These are phyloP conservation scores for Druon quercuslanigerum DNA, from an alignment of 1,140 invertebrate species.

Conservation along the genomic window DNA sequence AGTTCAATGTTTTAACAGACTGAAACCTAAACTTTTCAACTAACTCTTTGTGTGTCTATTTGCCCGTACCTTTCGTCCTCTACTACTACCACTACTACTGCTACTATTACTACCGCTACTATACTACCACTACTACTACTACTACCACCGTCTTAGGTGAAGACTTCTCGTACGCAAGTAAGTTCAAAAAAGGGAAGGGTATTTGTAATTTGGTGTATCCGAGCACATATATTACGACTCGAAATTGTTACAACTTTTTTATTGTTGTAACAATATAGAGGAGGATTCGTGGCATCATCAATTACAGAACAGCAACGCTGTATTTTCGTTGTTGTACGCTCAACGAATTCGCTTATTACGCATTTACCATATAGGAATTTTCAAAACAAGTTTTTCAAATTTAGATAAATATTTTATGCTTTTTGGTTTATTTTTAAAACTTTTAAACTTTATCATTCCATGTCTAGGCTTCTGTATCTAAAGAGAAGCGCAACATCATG, in stretches of 20 bases:
- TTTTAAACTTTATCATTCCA: too few relatives aligned
- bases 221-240: constrained; percentile 37
- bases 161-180: constrained; percentile 74
- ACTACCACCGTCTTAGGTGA: constrained; percentile 63
- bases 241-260: constrained; percentile 19
- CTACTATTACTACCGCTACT: constrained; percentile 14
- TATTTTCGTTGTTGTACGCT: constrained; percentile 34
- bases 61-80: constrained; percentile 72
- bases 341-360: neutral
- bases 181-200: constrained; percentile 57
- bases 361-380: constrained; percentile 20
- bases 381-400: neutral
- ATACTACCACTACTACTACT: constrained; percentile 21
- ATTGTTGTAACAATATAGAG: constrained; percentile 35
- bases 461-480: too few relatives aligned
- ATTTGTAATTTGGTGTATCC: constrained; percentile 50
- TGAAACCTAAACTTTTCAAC: constrained; percentile 56
- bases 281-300: constrained; percentile 57
- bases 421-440: too few relatives aligned
- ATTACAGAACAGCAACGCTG: constrained; percentile 62
- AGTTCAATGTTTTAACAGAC: constrained; percentile 19
- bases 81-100: constrained; percentile 60
- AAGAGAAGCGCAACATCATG: too few relatives aligned
- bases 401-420: too few relatives aligned
- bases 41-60: constrained; percentile 73